Conservation (phyloP, 2,888 invertebrate species). For the Drosophila mettleri region DNA sequence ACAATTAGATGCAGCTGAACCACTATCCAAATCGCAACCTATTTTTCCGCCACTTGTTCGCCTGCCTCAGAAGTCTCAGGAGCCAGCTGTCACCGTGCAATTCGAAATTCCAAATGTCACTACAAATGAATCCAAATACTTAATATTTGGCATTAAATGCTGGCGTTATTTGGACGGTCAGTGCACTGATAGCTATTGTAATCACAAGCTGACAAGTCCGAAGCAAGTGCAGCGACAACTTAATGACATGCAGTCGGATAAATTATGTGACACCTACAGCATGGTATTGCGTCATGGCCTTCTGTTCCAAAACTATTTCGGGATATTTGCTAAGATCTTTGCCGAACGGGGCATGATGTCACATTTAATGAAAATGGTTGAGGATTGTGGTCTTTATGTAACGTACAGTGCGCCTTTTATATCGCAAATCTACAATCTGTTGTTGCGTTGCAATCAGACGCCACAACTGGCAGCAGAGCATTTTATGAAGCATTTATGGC, state of each 20-base stretch:
- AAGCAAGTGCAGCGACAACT: constrained; percentile 39
- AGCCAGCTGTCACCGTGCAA: neutral
- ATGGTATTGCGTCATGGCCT: constrained; percentile 18
- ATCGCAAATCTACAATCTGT: neutral
- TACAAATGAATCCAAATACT: too few relatives aligned
- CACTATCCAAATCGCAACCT: neutral
- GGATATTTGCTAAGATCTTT: constrained; percentile 36
- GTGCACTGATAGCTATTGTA: constrained; percentile 33
- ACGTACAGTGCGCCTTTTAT: constrained; percentile 11
- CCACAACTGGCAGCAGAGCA: constrained; percentile 1
- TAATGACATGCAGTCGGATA: neutral
- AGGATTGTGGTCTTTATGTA: constrained; percentile 43
- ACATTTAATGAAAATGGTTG: constrained; percentile 40
- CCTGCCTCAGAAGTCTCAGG: neutral
- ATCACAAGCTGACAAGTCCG: constrained; percentile 29
- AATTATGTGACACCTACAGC: constrained; percentile 25
- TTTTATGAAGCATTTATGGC: constrained; percentile 58
- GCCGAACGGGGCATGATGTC: constrained; percentile 12
- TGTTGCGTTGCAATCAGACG: neutral
- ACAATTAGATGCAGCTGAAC: neutral
- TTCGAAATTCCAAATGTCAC: neutral
- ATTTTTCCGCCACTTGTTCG: constrained; percentile 45
- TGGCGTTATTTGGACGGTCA: constrained; percentile 16
- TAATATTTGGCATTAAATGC: constrained; percentile 55
- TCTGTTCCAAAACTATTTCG: constrained; percentile 39